phyloP scores from a whole-genome alignment of 2,797 vertebrate genomes.

The Synanceia verrucosa region DNA sequence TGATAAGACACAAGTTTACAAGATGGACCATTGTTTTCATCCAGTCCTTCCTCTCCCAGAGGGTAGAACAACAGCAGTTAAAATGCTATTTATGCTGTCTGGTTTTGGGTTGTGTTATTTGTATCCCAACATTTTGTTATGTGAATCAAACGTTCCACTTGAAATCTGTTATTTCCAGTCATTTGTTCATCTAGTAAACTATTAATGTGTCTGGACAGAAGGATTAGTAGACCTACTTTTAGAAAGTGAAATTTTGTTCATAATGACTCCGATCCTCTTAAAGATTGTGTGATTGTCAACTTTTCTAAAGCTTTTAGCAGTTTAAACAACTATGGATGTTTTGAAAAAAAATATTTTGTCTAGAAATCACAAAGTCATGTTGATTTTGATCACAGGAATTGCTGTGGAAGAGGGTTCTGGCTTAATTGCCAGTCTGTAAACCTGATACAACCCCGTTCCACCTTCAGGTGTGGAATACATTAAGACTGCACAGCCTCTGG shows the following conservation, averaged over 20 bases:
- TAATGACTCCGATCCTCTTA: slow-evolving; percentile 12
- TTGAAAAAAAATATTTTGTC: not conserved
- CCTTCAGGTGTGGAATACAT: not conserved
- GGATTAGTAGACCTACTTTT: not conserved
- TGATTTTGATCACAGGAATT: not conserved
- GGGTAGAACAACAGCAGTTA: not conserved
- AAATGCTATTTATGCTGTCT: not conserved
- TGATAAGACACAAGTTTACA: not conserved
- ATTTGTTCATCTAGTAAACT: slow-evolving; percentile 14
- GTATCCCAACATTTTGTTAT: not conserved
- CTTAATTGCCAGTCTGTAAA: slow-evolving; percentile 11
- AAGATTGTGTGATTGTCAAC: slow-evolving; percentile 4
- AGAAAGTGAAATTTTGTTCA: slow-evolving; percentile 15
- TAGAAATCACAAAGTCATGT: slow-evolving; percentile 5
- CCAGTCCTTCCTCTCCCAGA: not conserved
- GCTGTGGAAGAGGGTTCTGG: not conserved
- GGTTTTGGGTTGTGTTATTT: not conserved
- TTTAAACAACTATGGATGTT: slow-evolving; percentile 1
- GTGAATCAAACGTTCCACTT: not conserved
- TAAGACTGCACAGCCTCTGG: not conserved
- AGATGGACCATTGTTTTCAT: not conserved
- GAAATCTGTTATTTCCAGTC: not conserved
- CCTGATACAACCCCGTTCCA: not conserved
- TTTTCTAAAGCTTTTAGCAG: slow-evolving; percentile 1
- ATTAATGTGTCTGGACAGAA: not conserved